Evolutionary conservation across 2,797 vertebrate species (phyloP).

Genomic region (Characodon lateralis): DNA sequence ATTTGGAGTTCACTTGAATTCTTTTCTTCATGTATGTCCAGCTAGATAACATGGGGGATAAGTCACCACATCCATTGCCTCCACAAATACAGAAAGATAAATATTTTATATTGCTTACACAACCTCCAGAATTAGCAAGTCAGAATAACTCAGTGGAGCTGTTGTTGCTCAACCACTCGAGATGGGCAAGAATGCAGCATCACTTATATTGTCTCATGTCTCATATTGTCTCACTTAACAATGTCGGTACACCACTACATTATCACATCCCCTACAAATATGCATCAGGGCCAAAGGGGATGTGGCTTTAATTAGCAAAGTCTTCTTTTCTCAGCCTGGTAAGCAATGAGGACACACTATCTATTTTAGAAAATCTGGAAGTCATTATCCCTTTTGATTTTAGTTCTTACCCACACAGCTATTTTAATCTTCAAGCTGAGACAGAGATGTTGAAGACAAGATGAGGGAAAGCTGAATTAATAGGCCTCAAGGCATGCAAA

Average conservation of each 20-base stretch:
- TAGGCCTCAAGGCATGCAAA: neutral
- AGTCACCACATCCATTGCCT: neutral
- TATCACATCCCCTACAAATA: conserved; percentile 43
- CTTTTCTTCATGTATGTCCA: conserved; percentile 3
- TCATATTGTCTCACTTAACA: conserved; percentile 53
- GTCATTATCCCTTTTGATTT: conserved; percentile 20
- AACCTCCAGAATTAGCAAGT: conserved; percentile 27
- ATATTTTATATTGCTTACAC: conserved; percentile 62
- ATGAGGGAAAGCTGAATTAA: conserved; percentile 3
- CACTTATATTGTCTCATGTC: conserved; percentile 44
- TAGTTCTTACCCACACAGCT: conserved; percentile 30
- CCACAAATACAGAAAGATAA: conserved; percentile 30
- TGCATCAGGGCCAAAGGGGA: conserved; percentile 14
- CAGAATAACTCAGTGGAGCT: conserved; percentile 20
- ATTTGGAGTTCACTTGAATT: conserved; percentile 3
- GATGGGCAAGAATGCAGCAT: conserved; percentile 41
- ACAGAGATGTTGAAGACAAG: neutral
- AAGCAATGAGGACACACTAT: conserved; percentile 29
- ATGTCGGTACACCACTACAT: conserved; percentile 15
- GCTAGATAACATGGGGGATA: conserved; percentile 7
- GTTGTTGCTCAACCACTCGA: conserved; percentile 23
- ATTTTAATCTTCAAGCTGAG: conserved; percentile 29
- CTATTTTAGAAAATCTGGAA: conserved; percentile 14
- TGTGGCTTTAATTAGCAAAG: conserved; percentile 47
- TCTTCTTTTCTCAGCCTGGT: neutral